phyloP scores from a whole-genome alignment of 2,888 invertebrate genomes.

The Sialis lutaria region DNA sequence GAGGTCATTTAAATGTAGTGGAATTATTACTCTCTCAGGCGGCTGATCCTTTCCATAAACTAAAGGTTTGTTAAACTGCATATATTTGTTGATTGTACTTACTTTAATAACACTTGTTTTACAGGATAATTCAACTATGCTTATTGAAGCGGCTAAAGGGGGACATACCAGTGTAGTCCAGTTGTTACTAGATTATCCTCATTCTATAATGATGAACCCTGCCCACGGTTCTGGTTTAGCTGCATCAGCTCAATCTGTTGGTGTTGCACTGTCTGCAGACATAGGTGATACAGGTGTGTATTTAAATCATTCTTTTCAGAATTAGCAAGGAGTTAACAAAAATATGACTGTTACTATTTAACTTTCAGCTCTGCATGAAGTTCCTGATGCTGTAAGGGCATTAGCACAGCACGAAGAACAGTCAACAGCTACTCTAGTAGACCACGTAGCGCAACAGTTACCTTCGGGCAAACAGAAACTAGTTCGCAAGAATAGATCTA shows the following conservation, averaged over 20 bases:
- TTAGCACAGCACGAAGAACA: constrained; percentile 19
- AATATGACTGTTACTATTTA: constrained; percentile 4
- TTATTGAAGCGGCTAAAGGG: constrained; percentile 96
- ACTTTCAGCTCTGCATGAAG: constrained; percentile 32
- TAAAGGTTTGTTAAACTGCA: constrained; percentile 43
- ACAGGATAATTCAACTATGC: constrained; percentile 91
- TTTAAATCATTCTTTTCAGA: not conserved
- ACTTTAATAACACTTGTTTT: constrained; percentile 9
- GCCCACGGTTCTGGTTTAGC: constrained; percentile 20
- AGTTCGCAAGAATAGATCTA: constrained; percentile 32
- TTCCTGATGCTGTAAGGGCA: constrained; percentile 38
- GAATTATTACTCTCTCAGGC: constrained; percentile 80
- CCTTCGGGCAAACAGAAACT: constrained; percentile 27
- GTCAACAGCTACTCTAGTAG: constrained; percentile 14
- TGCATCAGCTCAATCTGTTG: constrained; percentile 19
- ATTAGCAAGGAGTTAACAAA: not conserved
- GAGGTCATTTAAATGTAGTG: constrained; percentile 87
- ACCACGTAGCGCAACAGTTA: constrained; percentile 18
- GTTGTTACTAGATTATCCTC: constrained; percentile 85
- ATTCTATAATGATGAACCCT: constrained; percentile 54
- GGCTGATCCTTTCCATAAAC: constrained; percentile 89
- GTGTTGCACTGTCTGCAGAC: constrained; percentile 19
- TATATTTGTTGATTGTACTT: not conserved
- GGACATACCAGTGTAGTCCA: constrained; percentile 94
- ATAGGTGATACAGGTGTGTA: constrained; percentile 6